Evolutionary conservation across 2,888 invertebrate genomes (phyloP).

Genomic region (Volucella bombylans): DNA sequence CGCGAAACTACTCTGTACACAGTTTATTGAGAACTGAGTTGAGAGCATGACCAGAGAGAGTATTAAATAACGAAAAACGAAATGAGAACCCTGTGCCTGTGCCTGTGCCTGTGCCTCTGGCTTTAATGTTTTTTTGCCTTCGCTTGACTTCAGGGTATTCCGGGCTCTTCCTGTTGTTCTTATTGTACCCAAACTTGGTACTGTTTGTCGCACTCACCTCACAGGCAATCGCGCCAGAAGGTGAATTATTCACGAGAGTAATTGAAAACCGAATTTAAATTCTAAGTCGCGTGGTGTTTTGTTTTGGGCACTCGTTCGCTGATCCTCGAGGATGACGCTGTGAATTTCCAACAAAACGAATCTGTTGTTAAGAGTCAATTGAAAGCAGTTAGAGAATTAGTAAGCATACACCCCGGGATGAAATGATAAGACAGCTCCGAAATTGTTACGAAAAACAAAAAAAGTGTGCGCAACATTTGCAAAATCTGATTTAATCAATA

Average conservation of each 20-base stretch:
- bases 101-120: not conserved
- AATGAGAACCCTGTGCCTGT: constrained; percentile 23
- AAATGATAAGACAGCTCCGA: no score
- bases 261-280: constrained; percentile 23
- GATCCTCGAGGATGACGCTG: constrained; percentile 12
- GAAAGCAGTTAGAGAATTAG: no score
- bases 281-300: not conserved
- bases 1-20: constrained; percentile 57
- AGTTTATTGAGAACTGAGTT: constrained; percentile 62
- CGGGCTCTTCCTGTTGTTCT: constrained; percentile 31
- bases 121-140: no score
- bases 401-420: no score
- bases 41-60: constrained; percentile 47
- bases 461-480: not conserved
- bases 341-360: not conserved
- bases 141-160: not conserved
- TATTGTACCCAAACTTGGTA: constrained; percentile 1
- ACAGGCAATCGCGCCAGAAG: not conserved
- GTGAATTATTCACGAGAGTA: constrained; percentile 54
- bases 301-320: not conserved
- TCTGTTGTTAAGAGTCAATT: not conserved
- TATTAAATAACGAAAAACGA: constrained; percentile 66
- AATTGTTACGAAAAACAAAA: not conserved
- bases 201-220: constrained; percentile 4
- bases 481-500: no score